A percentile compares a stretch with the other conserved stretches of the same genome.
Conservation (phyloP, 2,113 vertebrate species). For the Nycticorax nycticorax region DNA sequence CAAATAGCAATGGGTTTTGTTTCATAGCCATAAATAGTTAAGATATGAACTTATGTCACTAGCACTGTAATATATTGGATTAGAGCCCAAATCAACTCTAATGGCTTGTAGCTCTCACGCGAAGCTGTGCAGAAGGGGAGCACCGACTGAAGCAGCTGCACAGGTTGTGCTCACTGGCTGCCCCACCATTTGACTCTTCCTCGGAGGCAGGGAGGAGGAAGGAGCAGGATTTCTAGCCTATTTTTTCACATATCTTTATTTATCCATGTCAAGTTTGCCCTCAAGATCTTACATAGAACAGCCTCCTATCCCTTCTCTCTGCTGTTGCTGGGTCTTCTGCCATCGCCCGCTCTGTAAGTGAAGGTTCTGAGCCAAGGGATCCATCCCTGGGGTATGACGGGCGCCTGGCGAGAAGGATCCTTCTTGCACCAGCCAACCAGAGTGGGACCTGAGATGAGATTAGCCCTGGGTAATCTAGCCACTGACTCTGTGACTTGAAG, state of each 20-base stretch:
- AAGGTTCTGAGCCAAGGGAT: background rate
- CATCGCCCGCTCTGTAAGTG: background rate
- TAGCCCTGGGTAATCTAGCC: background rate
- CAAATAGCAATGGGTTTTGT: background rate
- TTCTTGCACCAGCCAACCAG: background rate
- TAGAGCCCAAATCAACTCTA: background rate
- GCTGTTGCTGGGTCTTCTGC: background rate
- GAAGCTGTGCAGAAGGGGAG: background rate
- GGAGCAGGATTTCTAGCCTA: background rate
- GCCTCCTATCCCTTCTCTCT: background rate
- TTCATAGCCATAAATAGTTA: background rate
- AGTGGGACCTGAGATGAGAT: background rate
- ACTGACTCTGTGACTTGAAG: background rate
- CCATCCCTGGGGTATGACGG: background rate
- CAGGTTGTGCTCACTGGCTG: background rate
- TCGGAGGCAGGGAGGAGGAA: background rate
- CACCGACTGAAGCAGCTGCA: background rate
- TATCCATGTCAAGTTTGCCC: background rate
- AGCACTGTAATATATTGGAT: background rate
- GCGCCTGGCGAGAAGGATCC: accelerated
- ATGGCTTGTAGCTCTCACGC: background rate
- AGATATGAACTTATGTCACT: background rate
- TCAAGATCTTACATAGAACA: background rate
- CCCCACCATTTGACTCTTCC: background rate
- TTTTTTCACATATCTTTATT: background rate